Conservation (phyloP, 2,797 vertebrate genomes). For the Prunella strophiata region DNA sequence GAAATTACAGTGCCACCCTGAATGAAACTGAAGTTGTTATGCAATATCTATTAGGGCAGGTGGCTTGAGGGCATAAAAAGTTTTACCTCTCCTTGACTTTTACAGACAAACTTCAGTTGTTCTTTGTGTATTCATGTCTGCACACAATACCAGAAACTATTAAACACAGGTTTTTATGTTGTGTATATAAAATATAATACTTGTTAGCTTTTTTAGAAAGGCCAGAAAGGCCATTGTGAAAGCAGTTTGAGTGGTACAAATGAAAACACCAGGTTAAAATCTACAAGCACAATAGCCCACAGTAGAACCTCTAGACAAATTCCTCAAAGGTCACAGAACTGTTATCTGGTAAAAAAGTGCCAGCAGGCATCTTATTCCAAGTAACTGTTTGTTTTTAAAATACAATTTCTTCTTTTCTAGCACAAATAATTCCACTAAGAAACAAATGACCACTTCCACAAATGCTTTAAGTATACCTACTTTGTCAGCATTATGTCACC, state of each 20-base stretch:
- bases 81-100: slow-evolving; percentile 10
- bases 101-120: slow-evolving; percentile 7
- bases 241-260: not conserved
- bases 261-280: not conserved
- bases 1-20: not conserved
- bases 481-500: not conserved
- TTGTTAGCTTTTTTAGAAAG: not conserved
- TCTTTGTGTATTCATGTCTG: not conserved
- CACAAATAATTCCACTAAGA: not conserved
- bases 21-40: slow-evolving; percentile 39
- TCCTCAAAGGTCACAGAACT: not conserved
- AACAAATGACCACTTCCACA: not conserved
- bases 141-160: not conserved
- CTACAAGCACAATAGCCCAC: not conserved
- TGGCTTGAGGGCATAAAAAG: not conserved
- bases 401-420: not conserved
- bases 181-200: not conserved
- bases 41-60: slow-evolving; percentile 9
- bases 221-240: not conserved
- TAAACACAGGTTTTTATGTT: not conserved
- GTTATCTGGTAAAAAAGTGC: not conserved
- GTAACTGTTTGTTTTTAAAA: not conserved
- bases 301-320: not conserved
- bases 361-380: not conserved
- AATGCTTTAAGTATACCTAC: not conserved